Evolutionary conservation across 2,113 vertebrate genomes (phyloP).

Genomic region (Lucifuga dentata): DNA sequence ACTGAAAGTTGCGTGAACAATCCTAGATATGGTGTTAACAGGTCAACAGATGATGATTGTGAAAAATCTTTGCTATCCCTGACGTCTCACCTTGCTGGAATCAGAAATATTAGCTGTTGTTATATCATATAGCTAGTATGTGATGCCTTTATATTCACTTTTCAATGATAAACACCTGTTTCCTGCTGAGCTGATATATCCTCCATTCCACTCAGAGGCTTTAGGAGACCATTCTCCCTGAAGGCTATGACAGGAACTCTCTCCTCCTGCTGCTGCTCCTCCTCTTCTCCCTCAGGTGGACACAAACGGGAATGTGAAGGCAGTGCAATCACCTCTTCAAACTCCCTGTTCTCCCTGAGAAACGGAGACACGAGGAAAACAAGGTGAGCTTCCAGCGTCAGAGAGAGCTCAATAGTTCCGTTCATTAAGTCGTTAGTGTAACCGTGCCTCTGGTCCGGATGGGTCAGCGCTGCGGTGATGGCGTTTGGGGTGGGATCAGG

Average conservation of each 20-base stretch:
- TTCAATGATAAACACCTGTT: conserved; percentile 82
- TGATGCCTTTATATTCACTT: too few relatives aligned
- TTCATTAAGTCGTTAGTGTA: too few relatives aligned
- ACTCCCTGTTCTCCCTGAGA: conserved; percentile 91
- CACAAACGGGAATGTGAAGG: conserved; percentile 88
- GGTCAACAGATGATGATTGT: too few relatives aligned
- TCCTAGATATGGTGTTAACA: too few relatives aligned
- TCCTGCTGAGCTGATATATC: conserved; percentile 88
- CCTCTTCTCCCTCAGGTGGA: conserved; percentile 78
- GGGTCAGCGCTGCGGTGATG: conserved; percentile 59
- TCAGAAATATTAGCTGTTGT: too few relatives aligned
- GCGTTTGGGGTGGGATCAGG: conserved; percentile 28
- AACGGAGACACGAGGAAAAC: conserved; percentile 48
- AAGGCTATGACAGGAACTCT: conserved; percentile 90
- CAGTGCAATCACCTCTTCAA: conserved; percentile 92
- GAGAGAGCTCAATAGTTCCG: too few relatives aligned
- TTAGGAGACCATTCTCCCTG: conserved; percentile 89
- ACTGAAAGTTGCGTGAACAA: too few relatives aligned
- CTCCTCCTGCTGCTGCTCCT: conserved; percentile 73
- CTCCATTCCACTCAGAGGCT: conserved; percentile 87
- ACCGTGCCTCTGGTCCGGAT: conserved; percentile 79
- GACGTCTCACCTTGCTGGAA: too few relatives aligned
- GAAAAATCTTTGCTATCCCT: too few relatives aligned
- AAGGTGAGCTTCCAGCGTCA: too few relatives aligned
- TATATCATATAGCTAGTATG: too few relatives aligned